Evolutionary conservation across 2,113 vertebrate species (phyloP).

Genomic region (Mungos mungo): DNA sequence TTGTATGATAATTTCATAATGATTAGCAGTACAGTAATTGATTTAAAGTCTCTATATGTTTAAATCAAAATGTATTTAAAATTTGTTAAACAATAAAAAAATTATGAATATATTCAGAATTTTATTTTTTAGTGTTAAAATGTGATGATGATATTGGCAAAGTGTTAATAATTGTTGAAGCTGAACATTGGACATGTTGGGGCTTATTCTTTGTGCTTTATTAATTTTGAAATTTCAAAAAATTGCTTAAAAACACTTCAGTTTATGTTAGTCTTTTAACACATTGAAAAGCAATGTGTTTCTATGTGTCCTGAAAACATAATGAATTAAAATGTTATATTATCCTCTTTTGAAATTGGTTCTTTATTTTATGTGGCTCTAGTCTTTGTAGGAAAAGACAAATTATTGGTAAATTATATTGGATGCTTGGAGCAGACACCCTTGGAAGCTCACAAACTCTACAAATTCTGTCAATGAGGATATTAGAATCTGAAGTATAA

Average conservation of each 20-base stretch:
- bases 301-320: conserved; percentile 24
- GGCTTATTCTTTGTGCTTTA: conserved; percentile 1
- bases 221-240: conserved; percentile 47
- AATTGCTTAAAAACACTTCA: not conserved
- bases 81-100: not conserved
- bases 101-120: conserved; percentile 5
- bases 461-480: not conserved
- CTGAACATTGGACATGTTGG: not conserved
- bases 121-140: conserved; percentile 43
- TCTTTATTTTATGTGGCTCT: conserved; percentile 43
- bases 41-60: not conserved
- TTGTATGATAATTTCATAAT: conserved; percentile 42
- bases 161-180: conserved; percentile 43
- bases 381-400: conserved; percentile 40
- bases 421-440: conserved; percentile 23
- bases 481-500: conserved; percentile 59
- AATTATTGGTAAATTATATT: conserved; percentile 21
- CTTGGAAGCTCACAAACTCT: conserved; percentile 48
- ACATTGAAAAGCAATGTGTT: not conserved
- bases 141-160: not conserved
- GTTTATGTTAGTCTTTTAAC: not conserved
- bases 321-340: conserved; percentile 31
- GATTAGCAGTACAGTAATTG: not conserved
- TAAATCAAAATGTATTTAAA: conserved; percentile 42
- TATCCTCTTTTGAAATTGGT: conserved; percentile 21